Conservation (phyloP, 2,888 invertebrate genomes). For the Tachina lurida region DNA sequence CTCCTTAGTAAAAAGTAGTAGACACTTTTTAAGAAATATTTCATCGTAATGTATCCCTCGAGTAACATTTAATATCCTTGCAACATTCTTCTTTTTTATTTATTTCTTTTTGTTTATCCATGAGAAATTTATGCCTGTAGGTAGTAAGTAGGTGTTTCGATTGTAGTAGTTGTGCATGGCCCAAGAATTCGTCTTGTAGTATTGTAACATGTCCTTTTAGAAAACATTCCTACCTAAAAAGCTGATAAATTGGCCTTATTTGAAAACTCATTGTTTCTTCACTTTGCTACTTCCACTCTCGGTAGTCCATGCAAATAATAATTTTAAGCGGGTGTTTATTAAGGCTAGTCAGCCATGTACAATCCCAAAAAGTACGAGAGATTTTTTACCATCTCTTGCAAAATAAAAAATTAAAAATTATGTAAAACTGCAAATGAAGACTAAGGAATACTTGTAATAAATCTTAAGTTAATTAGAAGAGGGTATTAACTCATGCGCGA, state of each 20-base stretch:
- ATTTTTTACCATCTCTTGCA: slow-evolving; percentile 39
- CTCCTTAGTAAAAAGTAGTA: slow-evolving; percentile 74
- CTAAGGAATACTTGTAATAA: slow-evolving; percentile 76
- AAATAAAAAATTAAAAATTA: slow-evolving; percentile 46
- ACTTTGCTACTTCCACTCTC: slow-evolving; percentile 35
- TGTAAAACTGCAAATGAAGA: slow-evolving; percentile 20
- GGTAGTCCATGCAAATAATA: slow-evolving; percentile 55
- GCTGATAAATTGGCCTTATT: slow-evolving; percentile 81
- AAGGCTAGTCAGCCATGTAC: slow-evolving; percentile 43
- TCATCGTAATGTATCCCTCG: slow-evolving; percentile 84
- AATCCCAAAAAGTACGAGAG: slow-evolving; percentile 40
- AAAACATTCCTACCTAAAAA: slow-evolving; percentile 48
- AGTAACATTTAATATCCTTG: slow-evolving; percentile 82
- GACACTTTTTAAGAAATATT: slow-evolving; percentile 83
- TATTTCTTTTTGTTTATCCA: slow-evolving; percentile 72
- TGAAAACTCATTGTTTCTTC: slow-evolving; percentile 77
- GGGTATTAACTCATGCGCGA: slow-evolving; percentile 79
- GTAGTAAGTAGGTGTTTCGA: slow-evolving; percentile 60
- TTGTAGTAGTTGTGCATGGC: slow-evolving; percentile 27
- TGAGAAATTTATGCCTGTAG: slow-evolving; percentile 72
- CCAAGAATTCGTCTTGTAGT: slow-evolving; percentile 32
- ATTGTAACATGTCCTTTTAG: slow-evolving; percentile 31
- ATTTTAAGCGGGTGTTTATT: slow-evolving; percentile 68
- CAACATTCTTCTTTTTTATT: slow-evolving; percentile 63
- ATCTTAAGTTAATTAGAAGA: slow-evolving; percentile 81